Conservation (phyloP, 1,140 invertebrate genomes). For the Gryllus bimaculatus region DNA sequence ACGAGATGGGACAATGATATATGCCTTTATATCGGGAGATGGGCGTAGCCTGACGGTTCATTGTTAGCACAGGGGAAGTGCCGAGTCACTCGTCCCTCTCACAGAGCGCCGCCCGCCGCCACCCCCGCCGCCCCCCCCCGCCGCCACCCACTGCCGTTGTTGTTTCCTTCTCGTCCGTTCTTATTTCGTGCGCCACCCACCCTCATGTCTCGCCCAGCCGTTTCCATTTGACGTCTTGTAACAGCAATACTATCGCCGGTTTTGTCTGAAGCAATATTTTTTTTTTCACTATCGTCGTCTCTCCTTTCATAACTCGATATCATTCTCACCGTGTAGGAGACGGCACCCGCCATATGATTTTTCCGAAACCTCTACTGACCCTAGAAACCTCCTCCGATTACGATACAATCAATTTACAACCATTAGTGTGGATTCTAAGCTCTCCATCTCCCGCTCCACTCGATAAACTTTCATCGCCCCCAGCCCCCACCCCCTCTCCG, state of each 20-base stretch:
- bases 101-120: background rate
- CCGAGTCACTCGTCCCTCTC: background rate
- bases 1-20: background rate
- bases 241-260: too few relatives aligned
- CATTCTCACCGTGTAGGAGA: too few relatives aligned
- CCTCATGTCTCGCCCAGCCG: background rate
- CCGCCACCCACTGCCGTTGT: background rate
- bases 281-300: too few relatives aligned
- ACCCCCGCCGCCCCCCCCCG: too few relatives aligned
- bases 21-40: constrained; percentile 1
- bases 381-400: too few relatives aligned
- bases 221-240: background rate
- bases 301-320: too few relatives aligned
- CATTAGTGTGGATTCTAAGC: background rate
- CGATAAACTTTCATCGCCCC: background rate
- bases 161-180: background rate
- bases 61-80: background rate
- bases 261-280: too few relatives aligned
- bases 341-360: too few relatives aligned
- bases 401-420: too few relatives aligned
- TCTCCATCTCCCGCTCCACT: background rate
- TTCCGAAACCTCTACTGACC: too few relatives aligned
- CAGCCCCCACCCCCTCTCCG: background rate
- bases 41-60: background rate
- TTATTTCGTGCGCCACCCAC: background rate